A percentile compares a stretch with the other conserved stretches of the same genome.
These are phyloP conservation scores for Agrypnia vestita DNA, from an alignment of 1,140 invertebrate species.

Conservation along the genomic window DNA sequence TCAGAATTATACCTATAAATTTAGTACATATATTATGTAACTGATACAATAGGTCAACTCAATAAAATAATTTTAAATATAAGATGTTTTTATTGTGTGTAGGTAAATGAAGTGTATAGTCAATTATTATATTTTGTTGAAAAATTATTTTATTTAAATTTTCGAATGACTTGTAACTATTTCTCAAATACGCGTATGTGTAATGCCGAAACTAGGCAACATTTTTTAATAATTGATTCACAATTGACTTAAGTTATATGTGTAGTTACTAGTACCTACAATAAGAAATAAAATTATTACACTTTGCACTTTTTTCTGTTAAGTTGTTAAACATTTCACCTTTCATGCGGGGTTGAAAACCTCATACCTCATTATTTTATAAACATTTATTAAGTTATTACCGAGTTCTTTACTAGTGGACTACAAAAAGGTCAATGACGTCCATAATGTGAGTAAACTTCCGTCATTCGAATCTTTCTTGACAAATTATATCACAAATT, in stretches of 20 bases:
- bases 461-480: too few species aligned
- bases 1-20: constrained; percentile 21
- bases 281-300: constrained; percentile 7
- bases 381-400: constrained; percentile 26
- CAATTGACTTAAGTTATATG: constrained; percentile 3
- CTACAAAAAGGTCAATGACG: too few species aligned
- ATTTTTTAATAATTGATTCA: constrained; percentile 19
- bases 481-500: too few species aligned
- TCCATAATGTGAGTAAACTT: too few species aligned
- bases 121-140: constrained; percentile 19
- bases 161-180: constrained; percentile 1
- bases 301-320: background rate
- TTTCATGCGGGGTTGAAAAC: constrained; percentile 1
- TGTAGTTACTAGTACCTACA: background rate
- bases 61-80: constrained; percentile 8
- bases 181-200: background rate
- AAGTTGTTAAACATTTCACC: constrained; percentile 18
- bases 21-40: constrained; percentile 19
- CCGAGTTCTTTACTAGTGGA: background rate
- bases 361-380: constrained; percentile 33
- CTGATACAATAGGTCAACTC: constrained; percentile 13
- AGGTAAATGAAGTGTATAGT: constrained; percentile 21
- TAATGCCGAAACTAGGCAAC: background rate
- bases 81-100: constrained; percentile 11
- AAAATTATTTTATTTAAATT: constrained; percentile 20